Evolutionary conservation across 2,113 vertebrate genomes (phyloP).

Genomic region (Micronycteris hirsuta): DNA sequence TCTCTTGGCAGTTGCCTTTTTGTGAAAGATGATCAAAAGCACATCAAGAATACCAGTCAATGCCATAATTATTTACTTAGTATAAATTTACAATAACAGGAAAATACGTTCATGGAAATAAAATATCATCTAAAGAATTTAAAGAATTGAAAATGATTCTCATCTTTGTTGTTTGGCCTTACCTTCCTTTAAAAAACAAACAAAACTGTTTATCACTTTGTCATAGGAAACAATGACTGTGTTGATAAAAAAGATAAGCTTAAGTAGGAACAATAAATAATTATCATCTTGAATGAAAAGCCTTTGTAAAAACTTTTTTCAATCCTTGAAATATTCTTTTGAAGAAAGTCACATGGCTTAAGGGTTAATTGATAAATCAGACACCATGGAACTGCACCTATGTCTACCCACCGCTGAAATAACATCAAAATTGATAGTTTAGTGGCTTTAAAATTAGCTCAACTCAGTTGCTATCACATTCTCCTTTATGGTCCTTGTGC

Average conservation of each 20-base stretch:
- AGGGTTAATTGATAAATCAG: conserved; percentile 56
- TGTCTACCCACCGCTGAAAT: not conserved
- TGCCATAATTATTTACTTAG: conserved; percentile 74
- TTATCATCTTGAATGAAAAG: conserved; percentile 65
- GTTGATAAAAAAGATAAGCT: conserved; percentile 64
- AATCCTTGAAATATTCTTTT: conserved; percentile 66
- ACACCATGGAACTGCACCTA: not conserved
- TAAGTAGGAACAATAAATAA: conserved; percentile 73
- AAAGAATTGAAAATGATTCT: conserved; percentile 71
- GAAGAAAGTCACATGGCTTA: conserved; percentile 52
- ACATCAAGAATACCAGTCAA: conserved; percentile 66
- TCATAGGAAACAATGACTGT: conserved; percentile 69
- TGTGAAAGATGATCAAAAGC: conserved; percentile 66
- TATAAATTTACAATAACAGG: conserved; percentile 78
- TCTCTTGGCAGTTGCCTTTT: conserved; percentile 28
- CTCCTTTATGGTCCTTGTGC: not conserved
- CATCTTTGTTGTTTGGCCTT: conserved; percentile 70
- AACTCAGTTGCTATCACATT: not conserved
- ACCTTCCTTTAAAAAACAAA: conserved; percentile 76
- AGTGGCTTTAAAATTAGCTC: not conserved
- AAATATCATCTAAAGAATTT: conserved; percentile 70
- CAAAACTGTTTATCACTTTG: conserved; percentile 70
- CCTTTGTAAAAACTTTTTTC: conserved; percentile 56
- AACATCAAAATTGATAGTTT: not conserved
- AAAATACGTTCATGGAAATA: conserved; percentile 73